Evolutionary conservation across 1,140 invertebrate species (phyloP).

Genomic region (Zaprionus nigranus): DNA sequence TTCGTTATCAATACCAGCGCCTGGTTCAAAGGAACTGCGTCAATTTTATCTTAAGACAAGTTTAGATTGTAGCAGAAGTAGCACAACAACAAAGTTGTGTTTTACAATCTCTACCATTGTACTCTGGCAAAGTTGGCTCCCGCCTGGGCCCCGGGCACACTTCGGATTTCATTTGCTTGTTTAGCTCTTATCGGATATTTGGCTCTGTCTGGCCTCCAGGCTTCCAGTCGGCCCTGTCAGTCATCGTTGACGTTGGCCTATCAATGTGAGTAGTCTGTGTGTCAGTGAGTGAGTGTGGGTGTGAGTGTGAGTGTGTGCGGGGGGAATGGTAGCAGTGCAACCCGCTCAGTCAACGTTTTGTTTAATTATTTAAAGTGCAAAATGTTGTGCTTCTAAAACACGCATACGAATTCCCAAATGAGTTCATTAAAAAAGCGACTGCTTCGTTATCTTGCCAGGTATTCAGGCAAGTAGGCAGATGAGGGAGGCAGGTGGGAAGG

Average conservation of each 20-base stretch:
- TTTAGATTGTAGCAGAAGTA: background rate
- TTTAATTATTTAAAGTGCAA: conserved; percentile 80
- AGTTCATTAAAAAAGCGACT: conserved; percentile 69
- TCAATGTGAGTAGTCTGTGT: conserved; percentile 37
- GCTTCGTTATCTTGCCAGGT: conserved; percentile 18
- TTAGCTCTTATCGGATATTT: conserved; percentile 71
- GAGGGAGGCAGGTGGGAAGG: background rate
- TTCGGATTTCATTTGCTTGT: conserved; percentile 69
- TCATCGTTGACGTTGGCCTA: conserved; percentile 64
- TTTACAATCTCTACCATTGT: conserved; percentile 25
- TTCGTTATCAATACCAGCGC: too few species aligned
- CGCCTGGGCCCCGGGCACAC: conserved; percentile 17
- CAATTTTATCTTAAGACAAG: background rate
- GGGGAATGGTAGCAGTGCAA: background rate
- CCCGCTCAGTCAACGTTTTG: conserved; percentile 27
- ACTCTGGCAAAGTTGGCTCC: conserved; percentile 13
- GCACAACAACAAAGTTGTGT: background rate
- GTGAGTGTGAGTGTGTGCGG: background rate
- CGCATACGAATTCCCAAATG: conserved; percentile 77
- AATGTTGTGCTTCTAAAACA: conserved; percentile 58
- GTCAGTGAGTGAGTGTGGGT: background rate
- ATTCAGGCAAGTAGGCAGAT: conserved; percentile 4
- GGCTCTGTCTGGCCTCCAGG: conserved; percentile 49
- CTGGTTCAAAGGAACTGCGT: too few species aligned
- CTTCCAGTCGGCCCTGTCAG: conserved; percentile 51